Evolutionary conservation across 1,140 invertebrate species (phyloP), one percentile per base, ranked within the genome.

Genomic region (Cyclina sinensis): DNA sequence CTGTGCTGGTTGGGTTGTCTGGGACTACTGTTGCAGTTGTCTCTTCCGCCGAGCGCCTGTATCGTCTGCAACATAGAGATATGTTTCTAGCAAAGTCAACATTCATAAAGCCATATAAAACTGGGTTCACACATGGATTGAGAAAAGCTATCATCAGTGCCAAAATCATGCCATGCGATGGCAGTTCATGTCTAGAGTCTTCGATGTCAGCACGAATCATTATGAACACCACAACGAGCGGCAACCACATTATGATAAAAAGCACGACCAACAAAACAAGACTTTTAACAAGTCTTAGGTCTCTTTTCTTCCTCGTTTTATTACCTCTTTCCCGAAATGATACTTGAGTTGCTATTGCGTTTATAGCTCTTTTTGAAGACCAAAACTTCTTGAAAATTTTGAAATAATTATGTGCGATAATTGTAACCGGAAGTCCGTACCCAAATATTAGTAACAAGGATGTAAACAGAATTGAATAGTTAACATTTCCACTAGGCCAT

Each of bases 231-330:
- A 91, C 68, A 74, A 93, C 94, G 0, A 82, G 92, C 93, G 3
- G 93, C 86, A 21, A 93, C 93, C 93, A 94, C 92, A 94, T 94
- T 14, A 91, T 27, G 39, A 92, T 46, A 70, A 94, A 94, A 0
- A 93, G 32, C 11, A 93, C 39, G 5, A 94, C 92, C 0, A 94
- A 57, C 0, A 90, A 62, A 32, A 94, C 85, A 24, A 94, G 83
- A 0, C 90, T 93, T 62, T 90, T 89, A 0, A 94, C 88, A 35
- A 93, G 78, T 74, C 89, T 88, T 0, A 90, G 78, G 37, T 93
- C 90, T 65, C 14, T 59, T 35, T 39, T 89, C 54, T 16, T 16
- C 27, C 76, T 37, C 16, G 74, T 91, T 88, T 62, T 51, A n/a
- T 59, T 70, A 16, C 79, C 43, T 32, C 73, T 27, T 1, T 73